Conservation (phyloP, 2,113 vertebrate genomes). For the Candoia aspera region DNA sequence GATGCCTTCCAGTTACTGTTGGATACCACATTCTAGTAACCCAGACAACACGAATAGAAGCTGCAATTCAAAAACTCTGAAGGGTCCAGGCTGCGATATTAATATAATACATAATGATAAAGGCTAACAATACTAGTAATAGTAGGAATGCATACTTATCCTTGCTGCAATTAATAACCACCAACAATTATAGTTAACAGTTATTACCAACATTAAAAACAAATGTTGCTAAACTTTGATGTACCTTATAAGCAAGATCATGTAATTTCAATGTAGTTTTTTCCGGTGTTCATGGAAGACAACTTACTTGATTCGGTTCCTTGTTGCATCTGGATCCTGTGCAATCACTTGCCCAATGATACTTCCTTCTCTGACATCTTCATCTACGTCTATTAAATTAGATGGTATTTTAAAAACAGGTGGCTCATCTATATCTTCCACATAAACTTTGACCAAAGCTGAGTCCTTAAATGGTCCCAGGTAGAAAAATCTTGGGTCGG, state of each 20-base stretch:
- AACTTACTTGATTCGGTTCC: slow-evolving; percentile 89
- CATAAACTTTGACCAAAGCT: slow-evolving; percentile 84
- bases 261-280: neutral
- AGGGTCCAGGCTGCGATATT: neutral
- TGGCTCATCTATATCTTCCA: slow-evolving; percentile 90
- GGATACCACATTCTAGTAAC: no score
- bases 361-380: slow-evolving; percentile 89
- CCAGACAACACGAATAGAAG: neutral
- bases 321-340: slow-evolving; percentile 86
- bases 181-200: neutral
- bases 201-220: neutral
- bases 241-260: neutral
- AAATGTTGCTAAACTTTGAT: neutral
- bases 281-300: neutral
- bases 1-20: no score
- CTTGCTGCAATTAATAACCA: neutral
- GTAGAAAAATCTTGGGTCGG: slow-evolving; percentile 86
- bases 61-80: neutral
- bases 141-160: neutral
- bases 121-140: neutral
- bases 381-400: slow-evolving; percentile 93
- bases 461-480: slow-evolving; percentile 92
- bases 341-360: slow-evolving; percentile 89
- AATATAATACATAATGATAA: neutral
- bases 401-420: slow-evolving; percentile 86